These are phyloP conservation scores for Octodonta nipae DNA, from an alignment of 2,888 invertebrate genomes.

Conservation along the genomic window DNA sequence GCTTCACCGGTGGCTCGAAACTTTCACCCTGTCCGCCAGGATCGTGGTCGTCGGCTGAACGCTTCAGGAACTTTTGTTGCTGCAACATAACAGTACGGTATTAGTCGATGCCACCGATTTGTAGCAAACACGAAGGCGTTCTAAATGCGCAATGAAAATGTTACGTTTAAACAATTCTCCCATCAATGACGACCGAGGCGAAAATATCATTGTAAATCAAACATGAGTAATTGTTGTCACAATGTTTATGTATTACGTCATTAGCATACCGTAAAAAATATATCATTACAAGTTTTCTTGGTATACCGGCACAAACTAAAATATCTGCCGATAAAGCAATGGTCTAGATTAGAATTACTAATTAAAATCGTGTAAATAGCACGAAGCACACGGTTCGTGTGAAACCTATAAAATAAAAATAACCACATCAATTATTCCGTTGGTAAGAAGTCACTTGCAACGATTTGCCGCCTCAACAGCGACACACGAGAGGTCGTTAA, in stretches of 20 bases:
- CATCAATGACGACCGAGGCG: constrained; percentile 5
- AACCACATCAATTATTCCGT: too few relatives aligned
- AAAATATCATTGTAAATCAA: constrained; percentile 12
- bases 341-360: too few relatives aligned
- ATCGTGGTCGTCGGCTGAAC: constrained; percentile 52
- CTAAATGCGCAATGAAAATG: constrained; percentile 5
- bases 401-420: too few relatives aligned
- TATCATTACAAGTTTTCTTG: constrained; percentile 14
- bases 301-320: too few relatives aligned
- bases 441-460: too few relatives aligned
- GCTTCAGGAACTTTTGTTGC: constrained; percentile 75
- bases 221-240: constrained; percentile 18
- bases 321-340: too few relatives aligned
- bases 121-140: constrained; percentile 3
- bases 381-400: too few relatives aligned
- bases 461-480: too few relatives aligned
- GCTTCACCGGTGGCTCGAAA: constrained; percentile 66
- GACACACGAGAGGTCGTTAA: too few relatives aligned
- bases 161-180: too few relatives aligned
- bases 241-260: constrained; percentile 22
- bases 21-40: constrained; percentile 33
- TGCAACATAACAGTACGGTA: constrained; percentile 40
- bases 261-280: constrained; percentile 18
- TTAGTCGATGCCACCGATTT: constrained; percentile 10
- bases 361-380: too few relatives aligned